Evolutionary conservation across 1,140 invertebrate genomes (phyloP).

Genomic region (Drosophila sp.): DNA sequence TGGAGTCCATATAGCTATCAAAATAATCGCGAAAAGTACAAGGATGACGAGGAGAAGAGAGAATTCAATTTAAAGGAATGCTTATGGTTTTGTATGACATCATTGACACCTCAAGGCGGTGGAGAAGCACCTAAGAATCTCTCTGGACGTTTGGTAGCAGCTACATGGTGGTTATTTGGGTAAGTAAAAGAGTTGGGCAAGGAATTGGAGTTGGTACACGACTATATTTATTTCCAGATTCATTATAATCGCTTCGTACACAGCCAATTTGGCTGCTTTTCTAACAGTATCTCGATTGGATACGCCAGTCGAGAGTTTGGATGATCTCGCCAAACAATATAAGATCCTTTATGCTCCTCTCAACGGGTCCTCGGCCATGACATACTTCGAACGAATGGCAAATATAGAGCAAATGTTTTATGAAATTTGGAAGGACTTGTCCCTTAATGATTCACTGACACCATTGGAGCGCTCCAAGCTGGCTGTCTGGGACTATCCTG

Average conservation of each 20-base stretch:
- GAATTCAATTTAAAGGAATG: slow-evolving; percentile 98
- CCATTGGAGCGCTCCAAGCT: slow-evolving; percentile 95
- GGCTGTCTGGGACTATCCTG: slow-evolving; percentile 99
- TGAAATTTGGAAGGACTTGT: slow-evolving; percentile 99
- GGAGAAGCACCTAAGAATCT: slow-evolving; percentile 98
- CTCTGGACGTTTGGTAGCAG: slow-evolving; percentile 95
- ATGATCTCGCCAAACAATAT: slow-evolving; percentile 97
- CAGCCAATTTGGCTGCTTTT: slow-evolving; percentile 97
- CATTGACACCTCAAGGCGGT: slow-evolving; percentile 92
- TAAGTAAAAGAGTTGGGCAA: slow-evolving; percentile 6
- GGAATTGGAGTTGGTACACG: slow-evolving; percentile 7
- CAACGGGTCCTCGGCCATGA: slow-evolving; percentile 91
- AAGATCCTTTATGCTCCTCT: slow-evolving; percentile 97
- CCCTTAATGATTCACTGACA: slow-evolving; percentile 94
- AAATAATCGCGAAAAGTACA: slow-evolving; percentile 96
- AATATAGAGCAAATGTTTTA: slow-evolving; percentile 97
- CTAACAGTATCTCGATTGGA: slow-evolving; percentile 96
- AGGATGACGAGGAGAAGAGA: slow-evolving; percentile 96
- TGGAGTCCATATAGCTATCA: slow-evolving; percentile 98
- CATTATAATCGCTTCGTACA: slow-evolving; percentile 99
- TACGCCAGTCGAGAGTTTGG: slow-evolving; percentile 95
- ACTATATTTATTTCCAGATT: slow-evolving; percentile 84
- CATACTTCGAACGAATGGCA: slow-evolving; percentile 98
- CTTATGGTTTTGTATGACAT: slow-evolving; percentile 99
- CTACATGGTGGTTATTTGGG: slow-evolving; percentile 99